Evolutionary conservation across 2,113 vertebrate genomes (phyloP).

Genomic region (Zosterops pallidus): DNA sequence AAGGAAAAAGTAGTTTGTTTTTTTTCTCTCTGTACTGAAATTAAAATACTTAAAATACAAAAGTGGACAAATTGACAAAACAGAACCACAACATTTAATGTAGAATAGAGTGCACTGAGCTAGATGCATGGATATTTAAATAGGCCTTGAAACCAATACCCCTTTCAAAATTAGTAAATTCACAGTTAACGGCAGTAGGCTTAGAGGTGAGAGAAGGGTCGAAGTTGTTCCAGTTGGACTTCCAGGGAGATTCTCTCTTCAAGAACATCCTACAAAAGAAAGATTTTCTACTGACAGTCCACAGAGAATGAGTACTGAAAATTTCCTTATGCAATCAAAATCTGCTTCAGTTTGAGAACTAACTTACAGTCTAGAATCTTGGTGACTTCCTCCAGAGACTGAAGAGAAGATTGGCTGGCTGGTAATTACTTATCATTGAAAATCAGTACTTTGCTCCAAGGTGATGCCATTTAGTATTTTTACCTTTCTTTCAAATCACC

Average conservation of each 20-base stretch:
- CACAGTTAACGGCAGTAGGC: conserved; percentile 79
- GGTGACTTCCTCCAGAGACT: neutral
- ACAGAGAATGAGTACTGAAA: neutral
- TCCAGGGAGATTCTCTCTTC: conserved; percentile 99
- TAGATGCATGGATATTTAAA: conserved; percentile 78
- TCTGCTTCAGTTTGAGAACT: neutral
- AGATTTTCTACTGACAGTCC: conserved; percentile 20
- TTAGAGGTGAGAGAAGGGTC: conserved; percentile 99
- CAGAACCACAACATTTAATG: conserved; percentile 76
- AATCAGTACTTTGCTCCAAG: neutral
- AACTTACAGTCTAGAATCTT: neutral
- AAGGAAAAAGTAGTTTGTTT: conserved; percentile 45
- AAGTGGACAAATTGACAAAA: conserved; percentile 77
- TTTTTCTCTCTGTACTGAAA: conserved; percentile 74
- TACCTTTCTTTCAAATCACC: neutral
- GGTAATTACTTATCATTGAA: neutral
- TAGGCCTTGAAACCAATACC: conserved; percentile 76
- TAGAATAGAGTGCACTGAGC: conserved; percentile 75
- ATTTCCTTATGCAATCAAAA: neutral
- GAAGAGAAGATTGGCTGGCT: neutral
- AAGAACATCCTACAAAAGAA: conserved; percentile 88
- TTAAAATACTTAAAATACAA: conserved; percentile 82
- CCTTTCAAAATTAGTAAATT: conserved; percentile 76
- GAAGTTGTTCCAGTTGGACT: conserved; percentile 98
- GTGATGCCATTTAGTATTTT: neutral